Evolutionary conservation across 2,797 vertebrate species (phyloP).

Genomic region (Myripristis murdjan): DNA sequence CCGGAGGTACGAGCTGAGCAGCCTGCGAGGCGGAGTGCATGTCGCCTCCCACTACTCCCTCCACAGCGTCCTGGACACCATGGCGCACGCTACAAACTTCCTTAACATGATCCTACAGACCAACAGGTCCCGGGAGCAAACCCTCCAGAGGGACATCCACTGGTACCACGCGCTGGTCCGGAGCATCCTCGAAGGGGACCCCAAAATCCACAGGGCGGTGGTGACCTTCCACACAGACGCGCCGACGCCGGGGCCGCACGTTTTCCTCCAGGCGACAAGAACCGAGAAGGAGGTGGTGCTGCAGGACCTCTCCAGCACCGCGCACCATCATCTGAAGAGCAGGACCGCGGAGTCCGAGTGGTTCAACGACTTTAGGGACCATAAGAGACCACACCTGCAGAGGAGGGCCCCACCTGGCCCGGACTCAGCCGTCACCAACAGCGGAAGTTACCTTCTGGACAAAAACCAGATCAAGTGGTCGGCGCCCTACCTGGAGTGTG

Average conservation of each 20-base stretch:
- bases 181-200: constrained; percentile 94
- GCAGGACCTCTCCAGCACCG: constrained; percentile 90
- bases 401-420: constrained; percentile 69
- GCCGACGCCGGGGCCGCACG: constrained; percentile 85
- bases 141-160: constrained; percentile 88
- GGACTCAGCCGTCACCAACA: constrained; percentile 73
- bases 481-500: constrained; percentile 95
- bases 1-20: constrained; percentile 93
- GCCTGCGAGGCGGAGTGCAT: constrained; percentile 88
- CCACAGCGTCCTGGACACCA: constrained; percentile 91
- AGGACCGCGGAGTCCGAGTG: constrained; percentile 90
- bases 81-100: constrained; percentile 95
- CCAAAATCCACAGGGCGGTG: constrained; percentile 92
- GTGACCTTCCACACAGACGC: constrained; percentile 90
- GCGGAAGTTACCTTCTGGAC: constrained; percentile 84
- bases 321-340: constrained; percentile 86
- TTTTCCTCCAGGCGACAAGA: constrained; percentile 94
- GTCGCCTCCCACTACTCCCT: constrained; percentile 89
- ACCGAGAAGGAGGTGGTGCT: constrained; percentile 89
- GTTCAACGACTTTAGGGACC: constrained; percentile 91
- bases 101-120: constrained; percentile 93
- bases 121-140: constrained; percentile 91
- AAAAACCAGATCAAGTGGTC: constrained; percentile 96
- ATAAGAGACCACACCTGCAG: constrained; percentile 85
- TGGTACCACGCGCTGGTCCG: constrained; percentile 95